Conservation (phyloP, 2,113 vertebrate species). For the Sinocyclocheilus anshuiensis region DNA sequence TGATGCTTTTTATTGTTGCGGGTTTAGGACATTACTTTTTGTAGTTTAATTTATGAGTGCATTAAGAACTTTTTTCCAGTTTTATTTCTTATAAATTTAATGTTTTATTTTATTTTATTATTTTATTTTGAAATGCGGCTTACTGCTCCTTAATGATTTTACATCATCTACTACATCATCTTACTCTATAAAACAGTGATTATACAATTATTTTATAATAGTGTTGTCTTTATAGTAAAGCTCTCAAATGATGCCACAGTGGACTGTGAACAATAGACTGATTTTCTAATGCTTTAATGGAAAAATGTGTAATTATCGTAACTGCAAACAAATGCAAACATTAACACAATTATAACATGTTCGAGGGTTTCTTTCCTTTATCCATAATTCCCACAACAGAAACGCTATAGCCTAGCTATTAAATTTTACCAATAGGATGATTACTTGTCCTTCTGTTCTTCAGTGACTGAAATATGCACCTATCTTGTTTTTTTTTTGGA, state of each 20-base stretch:
- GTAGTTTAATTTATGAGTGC: not conserved
- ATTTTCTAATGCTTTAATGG: not conserved
- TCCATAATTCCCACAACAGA: not conserved
- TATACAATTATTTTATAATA: not conserved
- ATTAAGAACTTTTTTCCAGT: not conserved
- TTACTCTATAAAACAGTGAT: not conserved
- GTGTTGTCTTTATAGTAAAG: not conserved
- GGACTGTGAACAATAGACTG: not conserved
- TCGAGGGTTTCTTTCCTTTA: not conserved
- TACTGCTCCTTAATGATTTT: not conserved
- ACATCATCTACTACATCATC: not conserved
- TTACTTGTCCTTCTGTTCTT: not conserved
- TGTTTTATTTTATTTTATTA: not conserved
- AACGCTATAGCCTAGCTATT: no score
- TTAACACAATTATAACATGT: not conserved
- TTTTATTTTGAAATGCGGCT: not conserved
- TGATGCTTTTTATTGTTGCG: not conserved
- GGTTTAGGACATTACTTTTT: not conserved
- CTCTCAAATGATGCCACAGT: slow-evolving; percentile 1
- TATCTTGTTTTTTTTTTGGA: no score
- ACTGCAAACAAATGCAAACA: not conserved
- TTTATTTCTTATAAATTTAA: not conserved
- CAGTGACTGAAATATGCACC: not conserved
- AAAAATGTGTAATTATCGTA: not conserved
- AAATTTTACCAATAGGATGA: not conserved